Evolutionary conservation across 2,113 vertebrate genomes (phyloP), one percentile per base, ranked within the genome.

Genomic region (Nesospiza acunhae): DNA sequence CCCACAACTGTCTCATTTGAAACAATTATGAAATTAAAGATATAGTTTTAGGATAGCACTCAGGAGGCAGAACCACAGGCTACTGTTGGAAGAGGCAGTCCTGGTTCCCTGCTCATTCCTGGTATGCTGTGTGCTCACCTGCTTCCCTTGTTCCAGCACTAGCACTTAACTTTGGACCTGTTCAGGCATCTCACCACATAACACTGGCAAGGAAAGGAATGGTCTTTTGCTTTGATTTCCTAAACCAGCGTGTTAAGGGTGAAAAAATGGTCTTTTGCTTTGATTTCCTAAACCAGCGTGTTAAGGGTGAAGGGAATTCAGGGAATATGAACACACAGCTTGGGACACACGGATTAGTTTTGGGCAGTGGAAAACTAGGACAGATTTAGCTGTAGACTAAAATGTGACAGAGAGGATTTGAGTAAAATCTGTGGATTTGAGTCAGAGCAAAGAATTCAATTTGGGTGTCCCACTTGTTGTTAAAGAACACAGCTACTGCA

Each of bases 281-380:
- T 58, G 31, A 17, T 84, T 84, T 89, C 41, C 41, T 79, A 24
- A 83, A 52, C 2, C 26, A 10, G 2, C 2, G 28, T 20, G 12
- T 53, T 49, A 18, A 3, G 17, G 18, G 19, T 49, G 26, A 50
- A 59, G n/a, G 37, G 22, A 86, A 73, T 73, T 7, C 41, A 59
- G 26, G 33, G 33, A 85, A 13, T 27, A 30, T 3, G 11, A 73
- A 22, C n/a, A 64, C 0, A 0, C 44, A 39, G 59, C 5, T 2
- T 24, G 47, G 33, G 10, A 50, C 9, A 18, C 5, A 0, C 0
- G 15, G 37, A 50, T 87, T 91, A 46, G 23, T 66, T 84, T 42
- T 7, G 15, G 26, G 15, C 14, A 59, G 56, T 0, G 2, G 52
- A 81, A 91, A 89, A 20, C 26, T 33, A 15, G 0, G 0, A 60